Base-by-base conservation (phyloP, 2,888 invertebrate genomes). In the Eristalis pertinax region DNA sequence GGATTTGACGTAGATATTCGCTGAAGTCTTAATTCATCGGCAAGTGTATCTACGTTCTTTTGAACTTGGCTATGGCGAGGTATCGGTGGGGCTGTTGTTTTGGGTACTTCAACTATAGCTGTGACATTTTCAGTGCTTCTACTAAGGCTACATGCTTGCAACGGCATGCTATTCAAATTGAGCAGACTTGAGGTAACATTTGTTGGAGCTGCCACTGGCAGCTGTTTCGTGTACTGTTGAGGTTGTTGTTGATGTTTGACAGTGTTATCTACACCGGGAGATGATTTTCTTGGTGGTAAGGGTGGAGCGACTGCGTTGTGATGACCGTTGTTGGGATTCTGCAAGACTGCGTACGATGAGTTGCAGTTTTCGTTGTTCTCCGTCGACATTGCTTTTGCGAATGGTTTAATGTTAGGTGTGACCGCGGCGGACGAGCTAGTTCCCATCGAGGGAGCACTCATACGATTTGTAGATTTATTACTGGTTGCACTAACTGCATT, bases 251-350 rank as follows among this genome's bases (percentile, higher is more conserved):
- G 89, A 89, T 86, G 91, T 29, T 89, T 90, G 13, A 82, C 74
- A 11, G 91, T 91, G 65, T 91, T 92, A 68, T 93, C 93, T 29
- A 92, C 89, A 43, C 91, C 91, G 0, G 93, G 92, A 22, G 95
- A 91, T 32, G 94, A 94, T 91, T 95, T 95, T 63, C 95, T 90
- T 0, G 95, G 95, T 7, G 95, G 95, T 58, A 95, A 89, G 0
- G 95, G 95, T 0, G 93, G 93, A 22, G 93, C 93, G 10, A 94
- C 94, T 35, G 75, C 62, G n/a, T 77, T 78, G 13, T 72, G 84
- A 64, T 84, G 89, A 73, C 58, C 87, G 89, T 84, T 83, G 24
- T 79, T 92, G 7, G 92, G 90, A 84, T 92, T 92, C 79, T 92
- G 92, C 58, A 92, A 83, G 64, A 92, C 92, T 73, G 92, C 92